Base-by-base conservation (phyloP, 1,140 invertebrate genomes). In the Caenorhabditis inopinata region DNA sequence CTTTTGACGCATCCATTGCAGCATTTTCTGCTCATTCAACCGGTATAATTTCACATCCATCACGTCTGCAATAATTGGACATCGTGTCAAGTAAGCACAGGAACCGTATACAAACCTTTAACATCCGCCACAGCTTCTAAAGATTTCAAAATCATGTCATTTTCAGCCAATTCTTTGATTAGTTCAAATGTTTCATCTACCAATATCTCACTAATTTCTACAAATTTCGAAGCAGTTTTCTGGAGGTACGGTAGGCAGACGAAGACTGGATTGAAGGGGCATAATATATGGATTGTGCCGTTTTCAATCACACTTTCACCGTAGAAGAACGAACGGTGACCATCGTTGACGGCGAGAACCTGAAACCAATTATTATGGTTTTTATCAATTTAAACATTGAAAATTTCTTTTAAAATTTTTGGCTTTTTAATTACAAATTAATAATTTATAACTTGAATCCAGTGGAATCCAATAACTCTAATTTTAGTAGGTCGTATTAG, bases 201-300 rank as follows among this genome's bases (percentile, higher is more conserved):
- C 11, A 80, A 42, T 48, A 80, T 80, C 53, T 80, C 79, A 9
- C 73, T 73, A 35, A 80, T 38, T 75, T 74, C 48, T 16, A 53
- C 29, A 45, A 75, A 80, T 58, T 74, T 74, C 0, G 14, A 29
- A 6, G 46, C 23, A 0, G 18, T 48, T 45, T 73, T 62, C 6
- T 75, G 29, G 9, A 80, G 51, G 23, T 53, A 74, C 16, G 79
- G 79, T 2, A 80, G 79, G 18, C 46, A 46, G 16, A 80, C 0
- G 79, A 80, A 80, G 51, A 80, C 6, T 18, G 73, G 68, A 53
- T 80, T 46, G 46, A 42, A 73, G 32, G 79, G 73, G 11, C 48
- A 23, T 32, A 74, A 45, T 3, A 80, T 18, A 6, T 73, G 68
- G 11, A 78, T 14, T 1, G 49, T 45, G 9, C 76, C 76, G 42